phyloP scores from a whole-genome alignment of 2,888 invertebrate species.

The Keiferia lycopersicella region DNA sequence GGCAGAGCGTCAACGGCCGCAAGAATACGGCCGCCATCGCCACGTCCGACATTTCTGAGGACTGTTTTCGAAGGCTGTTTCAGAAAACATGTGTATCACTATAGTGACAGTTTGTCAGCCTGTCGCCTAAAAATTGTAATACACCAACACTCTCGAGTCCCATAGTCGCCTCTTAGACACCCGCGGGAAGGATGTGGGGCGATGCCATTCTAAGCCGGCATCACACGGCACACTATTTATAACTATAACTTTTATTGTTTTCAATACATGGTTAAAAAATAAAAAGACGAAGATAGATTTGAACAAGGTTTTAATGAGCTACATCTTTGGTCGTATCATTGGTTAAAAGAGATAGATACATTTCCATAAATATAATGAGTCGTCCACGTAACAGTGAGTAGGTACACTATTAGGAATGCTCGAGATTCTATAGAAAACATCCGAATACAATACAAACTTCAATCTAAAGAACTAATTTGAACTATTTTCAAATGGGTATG shows the following conservation, averaged over 20 bases:
- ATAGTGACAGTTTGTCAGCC: too few species aligned
- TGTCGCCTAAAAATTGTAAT: too few species aligned
- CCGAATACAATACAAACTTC: conserved; percentile 43
- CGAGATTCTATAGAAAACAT: conserved; percentile 46
- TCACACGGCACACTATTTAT: too few species aligned
- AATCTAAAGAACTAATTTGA: conserved; percentile 68
- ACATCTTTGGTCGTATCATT: conserved; percentile 87
- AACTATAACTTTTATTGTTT: not conserved
- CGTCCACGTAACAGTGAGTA: conserved; percentile 42
- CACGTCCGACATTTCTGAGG: too few species aligned
- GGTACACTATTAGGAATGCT: conserved; percentile 53
- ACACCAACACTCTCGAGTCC: too few species aligned
- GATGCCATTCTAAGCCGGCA: too few species aligned
- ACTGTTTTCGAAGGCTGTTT: too few species aligned
- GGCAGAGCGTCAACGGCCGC: too few species aligned
- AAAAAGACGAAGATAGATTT: conserved; percentile 49
- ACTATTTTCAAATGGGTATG: conserved; percentile 54
- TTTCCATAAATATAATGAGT: conserved; percentile 49
- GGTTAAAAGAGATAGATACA: conserved; percentile 75
- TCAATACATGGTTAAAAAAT: not conserved
- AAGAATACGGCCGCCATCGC: too few species aligned
- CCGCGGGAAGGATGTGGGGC: too few species aligned
- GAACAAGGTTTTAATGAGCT: conserved; percentile 78
- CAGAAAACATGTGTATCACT: too few species aligned
- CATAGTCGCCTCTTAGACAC: too few species aligned